Percentiles rank a stretch among this genome's conserved stretches.
Conservation (phyloP, 1,140 invertebrate species). For the Paralvinella palmiformis region DNA sequence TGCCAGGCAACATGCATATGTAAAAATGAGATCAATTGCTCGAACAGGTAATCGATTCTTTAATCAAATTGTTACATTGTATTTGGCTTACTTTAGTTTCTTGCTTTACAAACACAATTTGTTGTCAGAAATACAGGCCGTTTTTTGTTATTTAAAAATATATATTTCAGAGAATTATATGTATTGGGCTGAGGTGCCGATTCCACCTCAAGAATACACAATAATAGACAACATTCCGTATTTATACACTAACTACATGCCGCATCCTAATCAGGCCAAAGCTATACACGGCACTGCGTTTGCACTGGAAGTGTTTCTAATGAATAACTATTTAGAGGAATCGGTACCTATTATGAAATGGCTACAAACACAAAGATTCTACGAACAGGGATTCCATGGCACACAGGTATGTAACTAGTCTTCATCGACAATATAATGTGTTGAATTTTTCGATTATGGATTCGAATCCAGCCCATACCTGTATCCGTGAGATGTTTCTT, state of each 20-base stretch:
- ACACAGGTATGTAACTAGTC: not conserved
- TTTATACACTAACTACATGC: not conserved
- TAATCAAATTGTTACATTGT: not conserved
- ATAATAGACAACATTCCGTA: slow-evolving; percentile 4
- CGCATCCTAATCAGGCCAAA: not conserved
- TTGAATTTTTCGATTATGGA: too few relatives aligned
- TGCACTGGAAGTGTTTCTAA: slow-evolving; percentile 2
- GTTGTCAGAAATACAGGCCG: not conserved
- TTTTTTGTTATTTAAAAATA: too few relatives aligned
- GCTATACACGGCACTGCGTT: slow-evolving; percentile 5
- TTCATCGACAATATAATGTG: too few relatives aligned
- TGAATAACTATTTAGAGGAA: not conserved
- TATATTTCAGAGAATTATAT: slow-evolving; percentile 3
- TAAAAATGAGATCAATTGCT: not conserved
- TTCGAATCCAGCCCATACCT: too few relatives aligned
- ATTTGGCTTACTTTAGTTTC: not conserved
- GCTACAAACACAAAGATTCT: slow-evolving; percentile 10
- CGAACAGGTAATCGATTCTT: not conserved
- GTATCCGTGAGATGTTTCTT: too few relatives aligned
- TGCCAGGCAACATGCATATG: not conserved
- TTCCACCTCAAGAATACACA: not conserved
- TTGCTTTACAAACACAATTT: not conserved
- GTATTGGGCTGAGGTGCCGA: slow-evolving; percentile 5
- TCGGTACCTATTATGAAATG: slow-evolving; percentile 10
- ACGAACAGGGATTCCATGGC: not conserved